Percentiles rank a stretch among this genome's conserved stretches.
These are phyloP conservation scores for Drosophila yooni DNA, from an alignment of 2,888 invertebrate genomes.

Conservation along the genomic window DNA sequence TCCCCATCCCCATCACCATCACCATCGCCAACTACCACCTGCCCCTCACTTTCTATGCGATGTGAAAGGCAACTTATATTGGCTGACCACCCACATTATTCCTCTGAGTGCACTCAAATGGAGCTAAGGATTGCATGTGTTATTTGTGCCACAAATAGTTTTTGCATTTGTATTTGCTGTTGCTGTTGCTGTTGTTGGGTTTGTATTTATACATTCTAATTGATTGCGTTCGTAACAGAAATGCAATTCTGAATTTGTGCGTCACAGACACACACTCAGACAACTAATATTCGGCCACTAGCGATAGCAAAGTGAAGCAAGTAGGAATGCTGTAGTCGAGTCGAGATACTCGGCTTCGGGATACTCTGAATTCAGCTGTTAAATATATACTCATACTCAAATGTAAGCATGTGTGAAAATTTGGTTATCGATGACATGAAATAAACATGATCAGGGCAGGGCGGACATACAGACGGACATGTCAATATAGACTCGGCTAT, in stretches of 20 bases:
- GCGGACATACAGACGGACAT: too few species aligned
- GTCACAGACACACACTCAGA: background rate
- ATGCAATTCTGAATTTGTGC: constrained; percentile 32
- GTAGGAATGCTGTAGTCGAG: background rate
- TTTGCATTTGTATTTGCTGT: constrained; percentile 10
- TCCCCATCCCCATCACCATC: too few species aligned
- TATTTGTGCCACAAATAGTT: constrained; percentile 1
- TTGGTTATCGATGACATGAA: too few species aligned
- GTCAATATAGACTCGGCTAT: background rate
- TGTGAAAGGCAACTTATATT: constrained; percentile 18
- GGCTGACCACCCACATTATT: constrained; percentile 30
- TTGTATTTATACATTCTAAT: constrained; percentile 56
- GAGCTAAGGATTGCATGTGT: constrained; percentile 2
- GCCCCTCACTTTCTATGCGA: background rate
- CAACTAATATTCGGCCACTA: background rate
- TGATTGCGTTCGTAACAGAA: constrained; percentile 61
- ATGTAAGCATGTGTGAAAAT: too few species aligned
- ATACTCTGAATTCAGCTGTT: background rate
- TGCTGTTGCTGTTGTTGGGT: constrained; percentile 2
- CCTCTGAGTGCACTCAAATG: background rate
- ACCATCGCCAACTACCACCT: background rate
- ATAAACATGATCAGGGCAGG: too few species aligned
- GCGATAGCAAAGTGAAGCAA: background rate
- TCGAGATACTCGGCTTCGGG: background rate
- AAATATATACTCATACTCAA: too few species aligned